Evolutionary conservation across 35 echinoderm and acorn worm genomes (phyloP), one percentile per base, ranked within the genome.

Genomic region (Holothuria glaberrima): DNA sequence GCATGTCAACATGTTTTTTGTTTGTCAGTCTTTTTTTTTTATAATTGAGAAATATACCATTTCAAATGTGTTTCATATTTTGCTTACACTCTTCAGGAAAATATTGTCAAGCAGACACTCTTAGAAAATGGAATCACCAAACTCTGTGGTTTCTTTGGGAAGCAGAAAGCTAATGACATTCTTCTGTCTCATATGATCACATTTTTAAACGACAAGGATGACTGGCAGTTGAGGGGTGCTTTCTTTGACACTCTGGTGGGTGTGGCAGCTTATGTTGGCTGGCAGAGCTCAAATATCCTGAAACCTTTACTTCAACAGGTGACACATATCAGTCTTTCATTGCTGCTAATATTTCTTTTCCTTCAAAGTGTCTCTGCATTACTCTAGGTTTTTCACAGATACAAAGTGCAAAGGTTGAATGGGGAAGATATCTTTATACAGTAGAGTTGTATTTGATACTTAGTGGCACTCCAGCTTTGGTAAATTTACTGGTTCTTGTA

Each of bases 191-290:
- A 98, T 25, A 98, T 98, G 96, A 98, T 98, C 61, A 98, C 96
- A 45, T 98, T 98, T 83, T 88, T 98, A 18, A 98, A 98, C 52
- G 91, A 98, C 46, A 98, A 98, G 91, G 86, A 98, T 58, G 96
- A 98, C 68, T 98, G 96, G 96, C 93, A 98, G 88, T 68, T 94
- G 31, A 64, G 96, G 44, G 96, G 93, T 0, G 87, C 93, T 10
- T 98, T 98, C 93, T 98, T 98, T 91, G 96, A 98, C 36, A 94
- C 81, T 48, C 92, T 98, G 73, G 96, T 94, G 21, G 96, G 96
- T 30, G 90, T 98, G 52, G 96, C 96, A 13, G 93, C 96, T 4
- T 98, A 98, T 58, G 93, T 98, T 17, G 96, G 96, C 31, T 98
- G 96, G 96, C 96, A 98, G 86, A 98, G 96, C 21, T 94, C 93